A percentile compares a stretch with the other conserved stretches of the same genome.
Evolutionary conservation across 2,113 vertebrate genomes (phyloP).

Genomic region (Ageneiosus marmoratus): DNA sequence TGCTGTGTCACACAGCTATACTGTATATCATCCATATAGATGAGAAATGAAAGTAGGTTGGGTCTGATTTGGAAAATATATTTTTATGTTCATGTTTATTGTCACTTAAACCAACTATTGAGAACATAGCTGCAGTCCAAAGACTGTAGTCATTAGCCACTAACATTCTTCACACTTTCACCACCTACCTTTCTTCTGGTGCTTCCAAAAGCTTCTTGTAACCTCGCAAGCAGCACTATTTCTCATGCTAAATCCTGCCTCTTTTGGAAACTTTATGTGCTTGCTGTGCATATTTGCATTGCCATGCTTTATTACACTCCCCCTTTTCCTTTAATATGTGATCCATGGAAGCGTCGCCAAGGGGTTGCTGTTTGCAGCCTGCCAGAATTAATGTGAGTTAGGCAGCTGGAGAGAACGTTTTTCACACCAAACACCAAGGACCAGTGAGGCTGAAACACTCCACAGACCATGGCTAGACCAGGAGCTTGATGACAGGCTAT

Average conservation of each 20-base stretch:
- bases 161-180: neutral
- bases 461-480: slow-evolving; percentile 3
- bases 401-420: slow-evolving; percentile 10
- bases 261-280: slow-evolving; percentile 48
- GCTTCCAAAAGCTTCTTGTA: neutral
- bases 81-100: too few relatives aligned
- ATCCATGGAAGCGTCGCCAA: slow-evolving; percentile 40
- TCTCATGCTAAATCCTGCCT: slow-evolving; percentile 6
- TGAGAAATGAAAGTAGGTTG: neutral
- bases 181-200: slow-evolving; percentile 1
- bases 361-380: slow-evolving; percentile 38
- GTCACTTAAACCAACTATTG: neutral
- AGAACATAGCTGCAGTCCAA: too few relatives aligned
- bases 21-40: neutral
- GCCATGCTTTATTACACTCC: slow-evolving; percentile 51
- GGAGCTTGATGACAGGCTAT: slow-evolving; percentile 19
- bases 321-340: slow-evolving; percentile 50
- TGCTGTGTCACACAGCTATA: neutral
- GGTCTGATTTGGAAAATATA: neutral
- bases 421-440: slow-evolving; percentile 27
- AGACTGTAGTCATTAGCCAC: too few relatives aligned
- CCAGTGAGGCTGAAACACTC: slow-evolving; percentile 21
- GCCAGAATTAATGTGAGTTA: slow-evolving; percentile 40
- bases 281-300: slow-evolving; percentile 54
- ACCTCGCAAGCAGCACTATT: neutral